Evolutionary conservation across 2,113 vertebrate species (phyloP).

Genomic region (Scytalopus superciliaris): DNA sequence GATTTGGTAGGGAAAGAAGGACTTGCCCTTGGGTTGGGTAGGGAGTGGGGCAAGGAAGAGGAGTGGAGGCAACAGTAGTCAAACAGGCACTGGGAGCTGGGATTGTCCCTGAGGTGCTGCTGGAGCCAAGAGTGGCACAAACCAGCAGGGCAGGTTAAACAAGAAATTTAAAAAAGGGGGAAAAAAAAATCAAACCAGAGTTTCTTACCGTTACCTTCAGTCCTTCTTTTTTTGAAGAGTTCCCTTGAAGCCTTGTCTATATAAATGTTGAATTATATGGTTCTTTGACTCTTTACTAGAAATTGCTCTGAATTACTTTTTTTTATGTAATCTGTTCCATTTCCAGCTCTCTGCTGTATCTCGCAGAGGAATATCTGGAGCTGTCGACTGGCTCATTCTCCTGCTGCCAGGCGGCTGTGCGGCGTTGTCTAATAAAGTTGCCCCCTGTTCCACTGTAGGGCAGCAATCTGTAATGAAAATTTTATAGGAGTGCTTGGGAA

Average conservation of each 20-base stretch:
- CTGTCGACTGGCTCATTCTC: constrained; percentile 12
- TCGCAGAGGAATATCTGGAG: constrained; percentile 8
- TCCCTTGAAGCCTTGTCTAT: constrained; percentile 46
- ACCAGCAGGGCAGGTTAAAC: not conserved
- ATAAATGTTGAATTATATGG: constrained; percentile 50
- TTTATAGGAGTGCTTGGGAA: not conserved
- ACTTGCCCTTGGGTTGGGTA: not conserved
- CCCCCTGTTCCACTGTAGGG: constrained; percentile 33
- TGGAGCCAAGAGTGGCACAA: not conserved
- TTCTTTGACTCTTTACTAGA: constrained; percentile 45
- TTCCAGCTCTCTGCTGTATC: constrained; percentile 33
- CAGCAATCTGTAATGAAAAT: constrained; percentile 39
- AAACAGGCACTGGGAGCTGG: not conserved
- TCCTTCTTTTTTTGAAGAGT: not conserved
- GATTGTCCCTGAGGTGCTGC: not conserved
- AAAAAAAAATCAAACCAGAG: not conserved
- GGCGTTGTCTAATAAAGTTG: constrained; percentile 21
- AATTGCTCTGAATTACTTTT: constrained; percentile 53
- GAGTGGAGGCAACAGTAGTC: not conserved
- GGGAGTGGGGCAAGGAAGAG: not conserved
- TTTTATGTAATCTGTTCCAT: constrained; percentile 37
- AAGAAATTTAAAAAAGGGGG: not conserved
- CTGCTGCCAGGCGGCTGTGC: constrained; percentile 3
- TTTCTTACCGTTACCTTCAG: not conserved
- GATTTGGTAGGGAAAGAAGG: rapidly evolving